Percentiles rank a stretch among this genome's conserved stretches.
Evolutionary conservation across 2,113 vertebrate genomes (phyloP).

Genomic region (Grammomys surdaster): DNA sequence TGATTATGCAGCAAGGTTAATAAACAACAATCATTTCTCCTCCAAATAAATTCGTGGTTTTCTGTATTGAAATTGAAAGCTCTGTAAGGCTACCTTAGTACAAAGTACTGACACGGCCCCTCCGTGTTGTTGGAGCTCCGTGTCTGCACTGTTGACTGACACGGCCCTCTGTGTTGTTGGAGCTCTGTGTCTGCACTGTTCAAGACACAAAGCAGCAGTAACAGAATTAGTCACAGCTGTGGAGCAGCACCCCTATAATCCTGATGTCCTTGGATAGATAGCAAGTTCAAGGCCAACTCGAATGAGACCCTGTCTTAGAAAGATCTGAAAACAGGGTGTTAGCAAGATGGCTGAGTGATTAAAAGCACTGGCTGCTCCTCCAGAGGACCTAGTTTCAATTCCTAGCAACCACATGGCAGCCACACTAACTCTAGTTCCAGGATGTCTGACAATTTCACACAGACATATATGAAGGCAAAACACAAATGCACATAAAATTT

Average conservation of each 20-base stretch:
- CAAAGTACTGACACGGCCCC: not conserved
- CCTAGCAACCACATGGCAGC: no score
- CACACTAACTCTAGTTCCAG: no score
- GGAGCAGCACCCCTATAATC: not conserved
- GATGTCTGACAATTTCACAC: no score
- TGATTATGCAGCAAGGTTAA: constrained; percentile 72
- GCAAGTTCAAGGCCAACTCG: not conserved
- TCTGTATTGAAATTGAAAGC: constrained; percentile 2
- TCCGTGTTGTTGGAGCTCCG: constrained; percentile 12
- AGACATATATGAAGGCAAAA: no score
- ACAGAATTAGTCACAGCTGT: not conserved
- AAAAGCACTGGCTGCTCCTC: no score
- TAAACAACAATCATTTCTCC: constrained; percentile 76
- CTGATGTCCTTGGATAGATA: not conserved
- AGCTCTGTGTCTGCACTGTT: constrained; percentile 7
- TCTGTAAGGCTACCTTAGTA: constrained; percentile 14
- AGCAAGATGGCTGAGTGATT: no score
- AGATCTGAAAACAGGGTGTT: no score
- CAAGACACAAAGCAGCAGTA: constrained; percentile 20
- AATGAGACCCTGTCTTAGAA: not conserved
- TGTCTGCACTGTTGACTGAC: not conserved
- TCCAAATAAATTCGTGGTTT: constrained; percentile 51
- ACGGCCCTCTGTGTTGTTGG: not conserved
- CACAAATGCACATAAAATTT: no score
- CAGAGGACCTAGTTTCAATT: no score